Conservation (phyloP, 2,113 vertebrate species). For the Chloebia gouldiae region DNA sequence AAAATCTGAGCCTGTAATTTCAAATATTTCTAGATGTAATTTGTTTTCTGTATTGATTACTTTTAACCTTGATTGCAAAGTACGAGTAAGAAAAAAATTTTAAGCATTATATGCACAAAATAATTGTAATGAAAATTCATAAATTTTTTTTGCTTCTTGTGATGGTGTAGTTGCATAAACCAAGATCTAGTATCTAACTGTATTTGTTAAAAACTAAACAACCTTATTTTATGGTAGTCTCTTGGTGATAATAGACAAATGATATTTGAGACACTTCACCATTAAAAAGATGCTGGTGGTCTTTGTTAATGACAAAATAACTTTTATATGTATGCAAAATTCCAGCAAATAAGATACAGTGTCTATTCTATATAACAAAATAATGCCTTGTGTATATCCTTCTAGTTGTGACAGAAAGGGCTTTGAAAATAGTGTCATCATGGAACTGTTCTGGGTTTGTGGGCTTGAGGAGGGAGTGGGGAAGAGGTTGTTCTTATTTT, state of each 20-base stretch:
- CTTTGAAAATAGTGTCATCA: not conserved
- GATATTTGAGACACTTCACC: not conserved
- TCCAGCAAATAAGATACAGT: not conserved
- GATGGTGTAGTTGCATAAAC: not conserved
- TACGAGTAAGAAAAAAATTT: not conserved
- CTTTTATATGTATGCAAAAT: not conserved
- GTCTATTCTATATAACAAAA: not conserved
- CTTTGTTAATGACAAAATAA: not conserved
- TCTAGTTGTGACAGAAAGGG: not conserved
- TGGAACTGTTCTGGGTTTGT: not conserved
- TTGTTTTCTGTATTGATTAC: not conserved
- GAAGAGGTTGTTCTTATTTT: not conserved
- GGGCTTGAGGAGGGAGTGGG: not conserved
- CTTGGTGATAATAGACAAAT: not conserved
- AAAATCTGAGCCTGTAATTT: not conserved
- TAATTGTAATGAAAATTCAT: not conserved
- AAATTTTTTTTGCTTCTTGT: not conserved
- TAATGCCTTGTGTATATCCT: not conserved
- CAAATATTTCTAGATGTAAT: not conserved
- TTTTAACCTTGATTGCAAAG: not conserved
- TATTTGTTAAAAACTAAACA: not conserved
- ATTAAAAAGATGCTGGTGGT: not conserved
- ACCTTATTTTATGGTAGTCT: not conserved
- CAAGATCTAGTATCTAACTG: not conserved
- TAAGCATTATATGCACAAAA: not conserved